Evolutionary conservation across 2,797 vertebrate genomes (phyloP), one percentile per base, ranked within the genome.

Genomic region (Macropus fuliginosus): DNA sequence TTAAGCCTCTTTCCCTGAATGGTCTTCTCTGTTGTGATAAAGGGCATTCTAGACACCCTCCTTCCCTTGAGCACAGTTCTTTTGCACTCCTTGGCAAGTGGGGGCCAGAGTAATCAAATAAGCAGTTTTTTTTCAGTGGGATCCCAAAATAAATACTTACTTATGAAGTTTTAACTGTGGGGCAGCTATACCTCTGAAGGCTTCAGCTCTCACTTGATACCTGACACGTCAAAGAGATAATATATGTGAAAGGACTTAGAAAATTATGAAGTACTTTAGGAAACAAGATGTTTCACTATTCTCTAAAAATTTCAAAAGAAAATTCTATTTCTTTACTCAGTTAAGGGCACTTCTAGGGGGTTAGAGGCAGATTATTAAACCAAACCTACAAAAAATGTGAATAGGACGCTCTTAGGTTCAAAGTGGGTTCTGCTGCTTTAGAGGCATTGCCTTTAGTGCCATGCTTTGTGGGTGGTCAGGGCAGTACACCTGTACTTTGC

Each of bases 251-350:
- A 96, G 40, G 31, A 55, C 24, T 55, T 90, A 90, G 40, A 95
- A 94, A 93, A 62, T 74, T n/a, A 31, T 29, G 55, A 96, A 54
- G 46, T 18, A 16, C n/a, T 56, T 12, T 89, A 91, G 46, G 55
- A 46, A 93, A 50, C 81, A 56, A 96, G 55, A 91, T 62, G 29
- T 50, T 46, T 46, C 40, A n/a, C 54, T 55, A 89, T 92, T 96
- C 56, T 92, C 54, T 59, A 87, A 93, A 89, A 74, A 89, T 66
- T 54, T 90, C 11, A 56, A 94, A 74, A n/a, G 14, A 14, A 93
- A 56, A 57, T 14, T 94, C 92, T 92, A 94, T 87, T 31, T 94
- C 18, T 94, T n/a, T 92, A 59, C 89, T 74, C 34, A 92, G 92
- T 16, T 94, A 40, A 87, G 6, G n/a, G 6, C 18, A 87, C 40